phyloP scores from a whole-genome alignment of 2,113 vertebrate species.

The Pica pica region DNA sequence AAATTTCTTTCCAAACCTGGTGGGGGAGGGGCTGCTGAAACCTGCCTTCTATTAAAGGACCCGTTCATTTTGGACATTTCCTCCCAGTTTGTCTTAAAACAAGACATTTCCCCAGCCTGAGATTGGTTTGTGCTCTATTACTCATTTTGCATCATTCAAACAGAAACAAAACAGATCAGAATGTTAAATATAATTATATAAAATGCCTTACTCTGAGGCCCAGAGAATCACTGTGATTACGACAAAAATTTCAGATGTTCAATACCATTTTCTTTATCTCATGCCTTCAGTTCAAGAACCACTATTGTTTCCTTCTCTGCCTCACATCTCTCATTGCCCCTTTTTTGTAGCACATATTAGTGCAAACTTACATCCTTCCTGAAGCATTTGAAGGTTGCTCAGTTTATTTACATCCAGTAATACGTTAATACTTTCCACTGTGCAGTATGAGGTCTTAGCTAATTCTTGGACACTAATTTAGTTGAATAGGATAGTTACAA shows the following conservation, averaged over 20 bases:
- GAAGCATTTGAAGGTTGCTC: conserved; percentile 9
- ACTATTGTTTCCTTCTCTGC: background rate
- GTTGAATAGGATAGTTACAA: conserved; percentile 36
- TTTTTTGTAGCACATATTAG: background rate
- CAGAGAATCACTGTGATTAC: background rate
- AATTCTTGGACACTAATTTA: conserved; percentile 60
- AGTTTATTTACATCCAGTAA: conserved; percentile 34
- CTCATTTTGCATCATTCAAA: background rate
- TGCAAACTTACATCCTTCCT: background rate
- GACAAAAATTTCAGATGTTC: background rate
- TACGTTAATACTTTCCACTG: conserved; percentile 5
- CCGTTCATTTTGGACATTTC: too few species aligned
- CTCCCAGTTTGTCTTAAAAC: too few species aligned
- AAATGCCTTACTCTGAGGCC: background rate
- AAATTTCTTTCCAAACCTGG: too few species aligned
- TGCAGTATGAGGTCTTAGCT: conserved; percentile 27
- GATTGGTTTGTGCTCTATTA: background rate
- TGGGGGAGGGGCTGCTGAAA: too few species aligned
- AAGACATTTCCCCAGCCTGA: background rate
- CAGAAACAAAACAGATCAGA: background rate
- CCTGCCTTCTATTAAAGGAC: too few species aligned
- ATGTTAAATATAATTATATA: background rate
- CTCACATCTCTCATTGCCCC: background rate
- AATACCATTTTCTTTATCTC: background rate
- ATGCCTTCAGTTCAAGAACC: background rate